These are phyloP conservation scores for Coleophora deauratella DNA, from an alignment of 2,888 invertebrate species.

Conservation along the genomic window DNA sequence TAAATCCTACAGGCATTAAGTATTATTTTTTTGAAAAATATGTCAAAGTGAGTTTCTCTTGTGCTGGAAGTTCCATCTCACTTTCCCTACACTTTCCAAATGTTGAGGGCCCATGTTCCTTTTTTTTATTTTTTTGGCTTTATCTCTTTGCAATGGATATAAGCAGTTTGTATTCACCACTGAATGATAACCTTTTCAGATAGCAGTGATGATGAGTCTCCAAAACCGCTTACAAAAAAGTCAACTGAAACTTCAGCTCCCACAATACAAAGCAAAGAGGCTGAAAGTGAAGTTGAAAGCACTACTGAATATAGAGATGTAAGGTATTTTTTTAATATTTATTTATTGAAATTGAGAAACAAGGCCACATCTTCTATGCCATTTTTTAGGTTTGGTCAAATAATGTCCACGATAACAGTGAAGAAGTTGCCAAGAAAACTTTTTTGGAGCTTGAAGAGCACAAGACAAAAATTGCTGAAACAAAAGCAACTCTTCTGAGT, in stretches of 20 bases:
- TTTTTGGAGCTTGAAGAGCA: constrained; percentile 75
- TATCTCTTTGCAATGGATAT: no score
- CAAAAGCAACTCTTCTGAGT: constrained; percentile 69
- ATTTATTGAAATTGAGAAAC: background rate
- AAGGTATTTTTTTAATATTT: constrained; percentile 21
- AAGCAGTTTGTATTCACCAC: no score
- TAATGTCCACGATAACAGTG: constrained; percentile 46
- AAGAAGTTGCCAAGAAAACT: constrained; percentile 60
- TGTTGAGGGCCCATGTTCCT: no score
- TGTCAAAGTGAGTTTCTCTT: no score
- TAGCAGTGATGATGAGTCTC: constrained; percentile 59
- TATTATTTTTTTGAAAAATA: no score
- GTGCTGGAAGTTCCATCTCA: no score
- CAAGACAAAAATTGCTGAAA: constrained; percentile 74
- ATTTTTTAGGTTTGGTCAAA: constrained; percentile 53
- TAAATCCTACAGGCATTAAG: no score
- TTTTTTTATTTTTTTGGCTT: no score
- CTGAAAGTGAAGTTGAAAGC: constrained; percentile 34
- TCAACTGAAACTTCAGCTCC: constrained; percentile 12
- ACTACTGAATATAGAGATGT: constrained; percentile 54
- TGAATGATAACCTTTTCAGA: constrained; percentile 26
- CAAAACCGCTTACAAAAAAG: constrained; percentile 19
- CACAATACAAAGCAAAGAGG: constrained; percentile 19
- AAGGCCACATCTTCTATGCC: no score
- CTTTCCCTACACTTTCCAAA: no score